Conservation (phyloP, 2,888 invertebrate genomes). For the Epirrita christyi region DNA sequence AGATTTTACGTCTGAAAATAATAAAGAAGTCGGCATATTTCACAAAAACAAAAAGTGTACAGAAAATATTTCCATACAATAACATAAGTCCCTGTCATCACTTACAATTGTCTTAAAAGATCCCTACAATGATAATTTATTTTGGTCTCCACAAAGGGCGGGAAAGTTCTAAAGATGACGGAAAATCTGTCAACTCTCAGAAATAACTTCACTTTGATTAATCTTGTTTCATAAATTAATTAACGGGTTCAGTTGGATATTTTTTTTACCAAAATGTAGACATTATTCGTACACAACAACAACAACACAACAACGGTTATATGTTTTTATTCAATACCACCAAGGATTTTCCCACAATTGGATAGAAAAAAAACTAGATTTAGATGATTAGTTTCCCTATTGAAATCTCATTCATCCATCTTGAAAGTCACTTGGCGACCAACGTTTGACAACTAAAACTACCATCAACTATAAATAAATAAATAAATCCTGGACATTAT, state of each 20-base stretch:
- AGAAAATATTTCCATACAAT: not conserved
- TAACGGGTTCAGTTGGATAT: constrained; percentile 24
- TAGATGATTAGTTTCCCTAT: too few relatives aligned
- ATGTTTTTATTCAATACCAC: too few relatives aligned
- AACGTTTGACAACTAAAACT: too few relatives aligned
- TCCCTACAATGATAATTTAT: constrained; percentile 58
- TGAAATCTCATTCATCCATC: too few relatives aligned
- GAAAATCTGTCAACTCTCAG: constrained; percentile 46
- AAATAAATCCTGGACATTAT: too few relatives aligned
- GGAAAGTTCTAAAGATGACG: constrained; percentile 36
- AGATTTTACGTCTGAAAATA: too few relatives aligned
- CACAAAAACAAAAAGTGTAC: not conserved
- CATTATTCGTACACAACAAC: too few relatives aligned
- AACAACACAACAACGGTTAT: too few relatives aligned
- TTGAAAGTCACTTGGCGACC: too few relatives aligned
- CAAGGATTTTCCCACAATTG: too few relatives aligned
- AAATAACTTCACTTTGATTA: constrained; percentile 41
- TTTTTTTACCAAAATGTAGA: constrained; percentile 10
- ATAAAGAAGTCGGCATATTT: not conserved
- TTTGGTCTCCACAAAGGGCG: constrained; percentile 48
- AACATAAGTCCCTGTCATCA: constrained; percentile 29
- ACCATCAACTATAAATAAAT: too few relatives aligned
- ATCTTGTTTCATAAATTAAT: constrained; percentile 42
- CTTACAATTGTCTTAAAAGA: constrained; percentile 52
- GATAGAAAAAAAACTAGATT: too few relatives aligned